Conservation (phyloP, 2,888 invertebrate genomes). For the Buathra laborator region DNA sequence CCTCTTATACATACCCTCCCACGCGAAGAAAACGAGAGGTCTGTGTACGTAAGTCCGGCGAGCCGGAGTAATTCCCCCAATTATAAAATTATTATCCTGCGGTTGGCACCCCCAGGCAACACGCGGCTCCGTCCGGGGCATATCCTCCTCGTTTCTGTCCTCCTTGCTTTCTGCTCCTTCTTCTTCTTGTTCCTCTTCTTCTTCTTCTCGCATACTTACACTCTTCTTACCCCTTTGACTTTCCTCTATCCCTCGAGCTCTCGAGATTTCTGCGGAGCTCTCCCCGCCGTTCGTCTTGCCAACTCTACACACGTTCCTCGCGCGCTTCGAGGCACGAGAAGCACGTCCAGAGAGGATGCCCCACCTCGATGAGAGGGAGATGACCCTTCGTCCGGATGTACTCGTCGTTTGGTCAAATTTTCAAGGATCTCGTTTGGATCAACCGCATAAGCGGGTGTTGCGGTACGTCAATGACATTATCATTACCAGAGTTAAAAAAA, state of each 20-base stretch:
- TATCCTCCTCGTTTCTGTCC: conserved; percentile 51
- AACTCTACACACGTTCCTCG: conserved; percentile 8
- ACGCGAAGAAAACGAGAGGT: conserved; percentile 76
- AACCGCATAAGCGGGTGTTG: background rate
- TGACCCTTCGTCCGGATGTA: conserved; percentile 60
- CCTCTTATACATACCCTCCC: conserved; percentile 78
- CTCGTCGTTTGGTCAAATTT: conserved; percentile 69
- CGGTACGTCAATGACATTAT: background rate
- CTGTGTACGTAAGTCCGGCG: conserved; percentile 77
- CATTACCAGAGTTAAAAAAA: background rate
- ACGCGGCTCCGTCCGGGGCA: conserved; percentile 77
- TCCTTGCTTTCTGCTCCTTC: conserved; percentile 62
- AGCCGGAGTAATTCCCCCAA: conserved; percentile 84
- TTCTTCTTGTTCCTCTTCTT: conserved; percentile 50
- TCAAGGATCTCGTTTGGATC: conserved; percentile 3
- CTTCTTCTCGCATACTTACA: conserved; percentile 57
- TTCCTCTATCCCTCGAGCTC: conserved; percentile 1
- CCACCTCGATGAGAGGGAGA: conserved; percentile 11
- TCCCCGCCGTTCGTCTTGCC: conserved; percentile 28
- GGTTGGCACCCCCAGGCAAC: conserved; percentile 84
- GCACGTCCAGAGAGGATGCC: conserved; percentile 1
- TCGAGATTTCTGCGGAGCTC: conserved; percentile 27
- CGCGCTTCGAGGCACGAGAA: conserved; percentile 25
- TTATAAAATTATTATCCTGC: conserved; percentile 85
- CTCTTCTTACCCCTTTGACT: conserved; percentile 40